A percentile compares a stretch with the other conserved stretches of the same genome.
Conservation (phyloP, 2,888 invertebrate genomes). For the Caenorhabditis parvicauda region DNA sequence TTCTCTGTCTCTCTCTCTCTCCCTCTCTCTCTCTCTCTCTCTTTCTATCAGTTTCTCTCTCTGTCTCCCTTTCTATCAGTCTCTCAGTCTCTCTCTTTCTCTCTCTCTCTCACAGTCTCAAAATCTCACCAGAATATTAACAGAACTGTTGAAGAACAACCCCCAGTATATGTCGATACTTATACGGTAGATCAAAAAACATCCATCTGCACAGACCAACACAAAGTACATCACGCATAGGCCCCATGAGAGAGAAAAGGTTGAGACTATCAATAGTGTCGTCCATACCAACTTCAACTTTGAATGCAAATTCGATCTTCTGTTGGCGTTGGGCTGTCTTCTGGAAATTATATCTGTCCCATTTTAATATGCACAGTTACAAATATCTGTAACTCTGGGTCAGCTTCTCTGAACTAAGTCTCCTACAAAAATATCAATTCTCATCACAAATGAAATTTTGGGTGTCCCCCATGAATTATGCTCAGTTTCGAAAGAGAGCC, state of each 20-base stretch:
- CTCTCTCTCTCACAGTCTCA: not conserved
- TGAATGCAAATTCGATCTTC: constrained; percentile 36
- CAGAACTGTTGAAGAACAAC: constrained; percentile 45
- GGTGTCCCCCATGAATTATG: too few relatives aligned
- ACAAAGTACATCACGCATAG: constrained; percentile 57
- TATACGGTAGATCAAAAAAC: constrained; percentile 44
- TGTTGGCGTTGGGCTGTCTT: constrained; percentile 11
- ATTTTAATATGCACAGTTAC: too few relatives aligned
- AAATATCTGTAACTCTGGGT: too few relatives aligned
- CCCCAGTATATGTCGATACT: constrained; percentile 46
- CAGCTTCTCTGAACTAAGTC: too few relatives aligned
- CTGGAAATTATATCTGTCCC: constrained; percentile 10
- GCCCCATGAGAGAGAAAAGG: constrained; percentile 58
- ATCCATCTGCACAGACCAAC: constrained; percentile 53
- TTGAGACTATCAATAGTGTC: constrained; percentile 54
- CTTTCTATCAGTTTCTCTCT: too few relatives aligned
- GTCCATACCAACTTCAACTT: constrained; percentile 58
- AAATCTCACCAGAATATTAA: constrained; percentile 50
- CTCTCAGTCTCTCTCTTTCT: constrained; percentile 30
- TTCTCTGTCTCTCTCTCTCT: not conserved
- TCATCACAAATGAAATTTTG: too few relatives aligned
- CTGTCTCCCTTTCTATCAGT: not conserved
- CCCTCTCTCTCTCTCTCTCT: constrained; percentile 24
- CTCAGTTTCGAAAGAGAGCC: too few relatives aligned
- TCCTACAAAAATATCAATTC: too few relatives aligned